Evolutionary conservation across 2,888 invertebrate genomes (phyloP).

Genomic region (Orthosia gothica): DNA sequence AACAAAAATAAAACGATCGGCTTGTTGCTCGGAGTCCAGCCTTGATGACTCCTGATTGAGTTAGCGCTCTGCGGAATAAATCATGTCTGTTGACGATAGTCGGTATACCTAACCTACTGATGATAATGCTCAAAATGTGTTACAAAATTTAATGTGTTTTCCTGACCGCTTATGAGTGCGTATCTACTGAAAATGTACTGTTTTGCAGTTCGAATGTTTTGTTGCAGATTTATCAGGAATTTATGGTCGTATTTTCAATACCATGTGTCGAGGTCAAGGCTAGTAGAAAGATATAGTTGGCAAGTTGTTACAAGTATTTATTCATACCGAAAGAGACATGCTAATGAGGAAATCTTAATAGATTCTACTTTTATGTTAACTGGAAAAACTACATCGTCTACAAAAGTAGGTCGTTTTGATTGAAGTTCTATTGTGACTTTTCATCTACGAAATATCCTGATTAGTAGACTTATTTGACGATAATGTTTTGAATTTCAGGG

Average conservation of each 20-base stretch:
- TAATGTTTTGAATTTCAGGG: no score
- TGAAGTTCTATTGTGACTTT: neutral
- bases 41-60: conserved; percentile 55
- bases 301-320: neutral
- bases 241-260: no score
- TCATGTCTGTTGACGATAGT: neutral
- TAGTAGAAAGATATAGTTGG: no score
- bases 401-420: neutral
- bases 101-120: neutral
- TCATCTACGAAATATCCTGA: neutral
- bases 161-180: neutral
- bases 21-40: conserved; percentile 22
- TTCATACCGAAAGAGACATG: neutral
- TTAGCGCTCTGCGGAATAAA: conserved; percentile 33
- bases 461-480: neutral
- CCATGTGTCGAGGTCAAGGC: no score
- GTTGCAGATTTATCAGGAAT: no score
- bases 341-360: neutral
- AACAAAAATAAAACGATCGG: conserved; percentile 31
- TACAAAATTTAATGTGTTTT: neutral
- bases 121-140: conserved; percentile 2
- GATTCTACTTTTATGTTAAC: neutral
- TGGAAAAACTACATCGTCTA: neutral
- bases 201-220: neutral
- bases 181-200: neutral